A percentile compares a stretch with the other conserved stretches of the same genome.
These are phyloP conservation scores for Drosophila nasuta DNA, from an alignment of 1,140 invertebrate genomes.

Conservation along the genomic window DNA sequence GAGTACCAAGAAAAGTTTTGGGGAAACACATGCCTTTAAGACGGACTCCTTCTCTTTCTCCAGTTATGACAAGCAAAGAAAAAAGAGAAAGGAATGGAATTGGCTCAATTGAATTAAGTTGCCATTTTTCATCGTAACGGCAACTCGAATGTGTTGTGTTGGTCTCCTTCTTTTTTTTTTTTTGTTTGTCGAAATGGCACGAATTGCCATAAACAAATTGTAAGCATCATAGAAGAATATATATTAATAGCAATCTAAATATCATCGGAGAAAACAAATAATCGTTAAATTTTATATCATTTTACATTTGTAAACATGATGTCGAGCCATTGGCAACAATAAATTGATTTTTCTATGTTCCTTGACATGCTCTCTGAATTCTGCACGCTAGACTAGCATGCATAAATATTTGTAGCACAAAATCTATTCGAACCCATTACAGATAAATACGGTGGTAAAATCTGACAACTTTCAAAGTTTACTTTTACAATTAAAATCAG, in stretches of 20 bases:
- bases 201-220: constrained; percentile 60
- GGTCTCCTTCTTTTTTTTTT: constrained; percentile 3
- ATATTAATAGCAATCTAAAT: constrained; percentile 64
- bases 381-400: background rate
- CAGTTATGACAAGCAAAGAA: constrained; percentile 1
- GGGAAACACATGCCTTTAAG: constrained; percentile 43
- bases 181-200: constrained; percentile 26
- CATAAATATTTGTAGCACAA: background rate
- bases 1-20: constrained; percentile 26
- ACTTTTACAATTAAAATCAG: constrained; percentile 8
- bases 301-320: constrained; percentile 50
- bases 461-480: background rate
- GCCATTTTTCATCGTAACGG: constrained; percentile 54
- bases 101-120: constrained; percentile 58
- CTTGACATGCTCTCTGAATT: background rate
- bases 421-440: background rate
- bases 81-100: constrained; percentile 17
- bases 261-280: constrained; percentile 60
- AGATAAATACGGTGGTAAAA: background rate
- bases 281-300: constrained; percentile 61
- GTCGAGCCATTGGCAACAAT: constrained; percentile 5
- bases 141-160: constrained; percentile 13
- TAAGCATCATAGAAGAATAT: constrained; percentile 32
- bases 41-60: constrained; percentile 1
- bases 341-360: constrained; percentile 1